Base-by-base conservation (phyloP, 2,888 invertebrate genomes). In the Camponotus fellah region DNA sequence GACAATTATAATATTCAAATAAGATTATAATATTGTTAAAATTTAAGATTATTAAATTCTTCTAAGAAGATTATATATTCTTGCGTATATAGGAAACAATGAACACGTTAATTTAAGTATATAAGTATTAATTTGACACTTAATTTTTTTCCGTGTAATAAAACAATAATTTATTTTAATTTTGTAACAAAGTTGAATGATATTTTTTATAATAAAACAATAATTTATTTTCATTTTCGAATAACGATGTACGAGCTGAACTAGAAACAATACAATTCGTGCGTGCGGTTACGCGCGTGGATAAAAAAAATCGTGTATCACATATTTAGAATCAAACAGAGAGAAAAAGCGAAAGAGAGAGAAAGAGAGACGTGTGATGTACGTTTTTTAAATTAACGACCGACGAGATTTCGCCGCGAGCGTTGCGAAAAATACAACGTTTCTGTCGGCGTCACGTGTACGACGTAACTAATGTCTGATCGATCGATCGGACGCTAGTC, bases 381-480 rank as follows among this genome's bases (percentile, higher is more conserved):
- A 68, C 43, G 77, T 77, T 77, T 77, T 77, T 77, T 68, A 68
- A 68, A 68, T 77, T 68, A 68, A 77, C 43, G 77, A 68, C 32
- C 69, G 69, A 77, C 43, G 77, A 8, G 68, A 58, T 77, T 68
- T 10, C 56, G 43, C 49, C 53, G 9, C 65, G 75, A 75, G 72
- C 72, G 21, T 66, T 79, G 66, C 83, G 76, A 75, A 83, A 85
- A 85, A 80, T 82, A 68, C 75, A 65, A 83, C 68, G 58, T 62
- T 80, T 71, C 66, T 80, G 85, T 79, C 83, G 80, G 87, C 68
- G 62, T 80, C 85, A 82, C 83, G 72, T 58, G 85, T 68, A 69
- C 37, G 26, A 66, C 37, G 85, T 85, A 87, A 87, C 85, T 85
- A 85, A 87, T 87, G 79, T 75, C 75, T 75, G 79, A 80, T 85